Evolutionary conservation across 2,888 invertebrate species (phyloP), one percentile per base, ranked within the genome.

Genomic region (Epicampocera succincta): DNA sequence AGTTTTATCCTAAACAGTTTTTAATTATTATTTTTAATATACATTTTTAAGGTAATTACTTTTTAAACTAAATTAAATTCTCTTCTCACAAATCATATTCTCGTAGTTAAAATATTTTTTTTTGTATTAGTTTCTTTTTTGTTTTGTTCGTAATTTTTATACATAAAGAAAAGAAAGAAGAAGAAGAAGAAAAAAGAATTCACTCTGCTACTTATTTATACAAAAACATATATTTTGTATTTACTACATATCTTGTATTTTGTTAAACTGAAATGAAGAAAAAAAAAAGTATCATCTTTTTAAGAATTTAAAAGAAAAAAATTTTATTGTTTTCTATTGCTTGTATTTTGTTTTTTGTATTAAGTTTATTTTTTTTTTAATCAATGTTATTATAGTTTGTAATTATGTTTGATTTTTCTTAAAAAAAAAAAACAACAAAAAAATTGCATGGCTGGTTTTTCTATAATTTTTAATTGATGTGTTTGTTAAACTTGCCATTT

Each of bases 361-460:
- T 78, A 78, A 72, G 71, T 80, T 80, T 76, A 76, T 76, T 80
- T 66, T 85, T 73, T 87, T 86, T 86, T 87, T 86, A 87, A 87
- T 87, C 87, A 87, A 88, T 88, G 88, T 87, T 88, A 87, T 87
- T 88, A 88, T 88, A 87, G 83, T 85, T 84, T 84, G 80, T 83
- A 86, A 85, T 84, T 82, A 63, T 84, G 82, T 79, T 78, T 80
- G 71, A 78, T 82, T 82, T 81, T 69, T 71, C 68, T 81, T 76
- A 68, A 80, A 77, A 33, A 71, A 61, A 38, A 71, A n/a, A n/a
- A n/a, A n/a, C n/a, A n/a, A n/a, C n/a, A n/a, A n/a, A n/a, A n/a
- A n/a, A n/a, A n/a, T n/a, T n/a, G 73, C 77, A 77, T 82, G 81
- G 73, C 77, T 82, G 77, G 73, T 82, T 77, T 79, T 69, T 81